phyloP scores from a whole-genome alignment of 2,888 invertebrate genomes.

The Asteroscopus sphinx region DNA sequence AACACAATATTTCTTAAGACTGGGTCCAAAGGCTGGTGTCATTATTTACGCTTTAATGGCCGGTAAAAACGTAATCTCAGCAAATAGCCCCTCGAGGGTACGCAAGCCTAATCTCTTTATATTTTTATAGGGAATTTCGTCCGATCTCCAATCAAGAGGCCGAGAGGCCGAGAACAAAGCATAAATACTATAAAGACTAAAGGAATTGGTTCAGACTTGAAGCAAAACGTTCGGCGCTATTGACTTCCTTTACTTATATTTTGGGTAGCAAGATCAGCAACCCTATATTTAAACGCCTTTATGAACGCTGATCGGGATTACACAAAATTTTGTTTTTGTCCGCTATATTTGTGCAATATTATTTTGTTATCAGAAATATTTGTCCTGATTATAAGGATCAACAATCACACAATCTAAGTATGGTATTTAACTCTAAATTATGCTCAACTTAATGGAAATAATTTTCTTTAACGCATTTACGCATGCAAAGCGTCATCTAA shows the following conservation, averaged over 20 bases:
- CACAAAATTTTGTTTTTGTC: too few species aligned
- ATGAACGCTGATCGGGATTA: too few species aligned
- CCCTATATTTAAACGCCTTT: not conserved
- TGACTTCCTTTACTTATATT: slow-evolving; percentile 9
- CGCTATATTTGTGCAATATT: too few species aligned
- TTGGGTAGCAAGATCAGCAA: not conserved
- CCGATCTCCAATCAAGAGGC: slow-evolving; percentile 43
- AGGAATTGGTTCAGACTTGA: slow-evolving; percentile 10
- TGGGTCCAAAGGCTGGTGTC: slow-evolving; percentile 41
- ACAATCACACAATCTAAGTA: too few species aligned
- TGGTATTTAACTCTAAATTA: too few species aligned
- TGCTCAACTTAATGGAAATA: too few species aligned
- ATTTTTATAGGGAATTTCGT: slow-evolving; percentile 38
- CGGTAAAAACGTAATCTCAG: slow-evolving; percentile 66
- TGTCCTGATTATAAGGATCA: too few species aligned
- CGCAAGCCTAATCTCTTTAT: slow-evolving; percentile 50
- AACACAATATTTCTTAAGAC: slow-evolving; percentile 23
- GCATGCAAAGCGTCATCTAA: too few species aligned
- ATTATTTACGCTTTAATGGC: slow-evolving; percentile 61
- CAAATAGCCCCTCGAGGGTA: slow-evolving; percentile 53
- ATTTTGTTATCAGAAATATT: too few species aligned
- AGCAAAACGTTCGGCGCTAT: not conserved
- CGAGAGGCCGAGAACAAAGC: slow-evolving; percentile 28
- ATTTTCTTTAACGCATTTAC: too few species aligned
- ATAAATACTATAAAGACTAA: slow-evolving; percentile 20